Conservation (phyloP, 1,140 invertebrate genomes). For the Lepidostoma basale region DNA sequence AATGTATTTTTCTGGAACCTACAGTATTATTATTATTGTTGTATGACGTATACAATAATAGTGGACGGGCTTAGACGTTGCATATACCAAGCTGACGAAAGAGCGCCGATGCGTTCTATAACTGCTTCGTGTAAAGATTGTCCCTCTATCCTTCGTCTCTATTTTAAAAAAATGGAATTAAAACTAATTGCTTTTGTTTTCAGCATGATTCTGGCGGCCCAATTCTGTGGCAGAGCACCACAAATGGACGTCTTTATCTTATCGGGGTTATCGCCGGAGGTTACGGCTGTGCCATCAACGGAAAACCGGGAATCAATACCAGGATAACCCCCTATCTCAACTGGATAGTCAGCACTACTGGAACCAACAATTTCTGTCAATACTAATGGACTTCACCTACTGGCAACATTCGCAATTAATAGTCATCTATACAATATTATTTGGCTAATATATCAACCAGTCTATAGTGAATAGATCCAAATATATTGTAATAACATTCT, state of each 20-base stretch:
- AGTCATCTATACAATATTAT: too few relatives aligned
- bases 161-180: background rate
- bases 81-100: too few relatives aligned
- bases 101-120: background rate
- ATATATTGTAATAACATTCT: too few relatives aligned
- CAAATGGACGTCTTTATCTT: conserved; percentile 54
- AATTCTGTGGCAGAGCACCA: conserved; percentile 62
- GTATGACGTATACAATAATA: too few relatives aligned
- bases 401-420: too few relatives aligned
- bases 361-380: background rate
- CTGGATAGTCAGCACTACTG: conserved; percentile 54
- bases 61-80: too few relatives aligned
- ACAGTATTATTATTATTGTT: too few relatives aligned
- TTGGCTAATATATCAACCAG: too few relatives aligned
- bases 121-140: background rate
- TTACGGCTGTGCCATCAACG: conserved; percentile 54
- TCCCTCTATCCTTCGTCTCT: background rate
- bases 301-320: conserved; percentile 60
- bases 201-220: conserved; percentile 77
- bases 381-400: too few relatives aligned
- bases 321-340: conserved; percentile 58
- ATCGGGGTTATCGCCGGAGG: conserved; percentile 65
- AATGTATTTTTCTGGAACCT: too few relatives aligned
- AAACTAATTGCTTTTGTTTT: conserved; percentile 30
- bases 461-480: too few relatives aligned